phyloP scores from a whole-genome alignment of 2,888 invertebrate species.

The Hyposoter didymator region DNA sequence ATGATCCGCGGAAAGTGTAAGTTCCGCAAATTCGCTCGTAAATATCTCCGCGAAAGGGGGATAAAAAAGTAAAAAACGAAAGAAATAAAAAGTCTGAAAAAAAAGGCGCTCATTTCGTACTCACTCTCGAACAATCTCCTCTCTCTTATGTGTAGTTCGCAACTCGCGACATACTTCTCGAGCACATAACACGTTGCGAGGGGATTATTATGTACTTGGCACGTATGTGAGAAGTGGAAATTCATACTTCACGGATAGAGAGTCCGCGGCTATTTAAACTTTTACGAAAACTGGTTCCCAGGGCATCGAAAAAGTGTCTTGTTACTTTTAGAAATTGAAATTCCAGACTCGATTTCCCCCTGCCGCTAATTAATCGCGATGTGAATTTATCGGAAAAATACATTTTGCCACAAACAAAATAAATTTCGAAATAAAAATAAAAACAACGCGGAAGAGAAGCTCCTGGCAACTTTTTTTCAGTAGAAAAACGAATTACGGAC shows the following conservation, averaged over 20 bases:
- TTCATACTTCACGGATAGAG: slow-evolving; percentile 2
- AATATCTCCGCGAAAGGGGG: background rate
- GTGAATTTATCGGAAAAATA: background rate
- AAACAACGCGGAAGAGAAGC: background rate
- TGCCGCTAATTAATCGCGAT: background rate
- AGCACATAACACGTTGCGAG: slow-evolving; percentile 9
- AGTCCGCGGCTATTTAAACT: background rate
- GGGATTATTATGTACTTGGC: slow-evolving; percentile 17
- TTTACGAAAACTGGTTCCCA: slow-evolving; percentile 3
- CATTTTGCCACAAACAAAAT: background rate
- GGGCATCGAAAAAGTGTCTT: background rate
- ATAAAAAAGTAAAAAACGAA: background rate
- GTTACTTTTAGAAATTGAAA: slow-evolving; percentile 11
- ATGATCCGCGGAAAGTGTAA: slow-evolving; percentile 54
- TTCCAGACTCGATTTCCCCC: slow-evolving; percentile 6
- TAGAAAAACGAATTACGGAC: background rate
- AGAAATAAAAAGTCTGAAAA: background rate
- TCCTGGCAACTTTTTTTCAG: background rate
- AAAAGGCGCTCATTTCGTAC: slow-evolving; percentile 24
- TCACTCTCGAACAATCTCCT: slow-evolving; percentile 39
- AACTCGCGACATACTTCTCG: slow-evolving; percentile 20
- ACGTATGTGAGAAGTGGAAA: slow-evolving; percentile 24
- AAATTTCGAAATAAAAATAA: background rate
- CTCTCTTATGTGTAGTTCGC: background rate
- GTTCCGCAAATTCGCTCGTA: slow-evolving; percentile 37